Evolutionary conservation across 2,888 invertebrate species (phyloP).

Genomic region (Cosmia pyralina): DNA sequence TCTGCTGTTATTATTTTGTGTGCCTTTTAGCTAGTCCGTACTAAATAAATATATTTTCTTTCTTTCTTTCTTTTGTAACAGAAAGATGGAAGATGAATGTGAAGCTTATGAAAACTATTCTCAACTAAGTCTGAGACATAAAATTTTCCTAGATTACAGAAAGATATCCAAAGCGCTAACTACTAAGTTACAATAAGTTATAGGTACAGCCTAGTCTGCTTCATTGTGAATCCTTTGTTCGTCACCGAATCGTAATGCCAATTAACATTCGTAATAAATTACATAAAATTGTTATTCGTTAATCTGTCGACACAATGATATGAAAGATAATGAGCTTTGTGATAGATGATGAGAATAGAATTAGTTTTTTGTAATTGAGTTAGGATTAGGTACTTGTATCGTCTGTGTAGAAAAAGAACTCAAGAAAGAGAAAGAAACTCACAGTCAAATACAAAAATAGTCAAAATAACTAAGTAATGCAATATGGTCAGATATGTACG

Average conservation of each 20-base stretch:
- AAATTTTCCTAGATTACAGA: constrained; percentile 17
- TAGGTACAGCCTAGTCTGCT: constrained; percentile 23
- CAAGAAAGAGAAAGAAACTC: background rate
- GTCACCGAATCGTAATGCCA: constrained; percentile 35
- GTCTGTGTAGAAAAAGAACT: background rate
- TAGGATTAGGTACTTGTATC: no score
- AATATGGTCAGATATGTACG: background rate
- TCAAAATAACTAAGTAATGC: background rate
- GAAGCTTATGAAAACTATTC: background rate
- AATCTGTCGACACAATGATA: constrained; percentile 18
- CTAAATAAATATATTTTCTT: no score
- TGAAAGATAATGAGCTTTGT: constrained; percentile 8
- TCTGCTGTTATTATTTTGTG: no score
- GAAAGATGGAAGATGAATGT: background rate
- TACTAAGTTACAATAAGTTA: constrained; percentile 41
- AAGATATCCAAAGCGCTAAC: constrained; percentile 21
- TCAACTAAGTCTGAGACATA: background rate
- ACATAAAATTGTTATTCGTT: constrained; percentile 36
- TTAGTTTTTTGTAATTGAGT: background rate
- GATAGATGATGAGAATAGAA: background rate
- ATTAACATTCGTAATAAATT: constrained; percentile 52
- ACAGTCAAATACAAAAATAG: background rate
- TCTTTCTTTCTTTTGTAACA: background rate
- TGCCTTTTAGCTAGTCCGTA: no score
- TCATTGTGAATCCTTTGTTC: constrained; percentile 51